Conservation (phyloP, 1,140 invertebrate species). For the Trichonephila clavipes region DNA sequence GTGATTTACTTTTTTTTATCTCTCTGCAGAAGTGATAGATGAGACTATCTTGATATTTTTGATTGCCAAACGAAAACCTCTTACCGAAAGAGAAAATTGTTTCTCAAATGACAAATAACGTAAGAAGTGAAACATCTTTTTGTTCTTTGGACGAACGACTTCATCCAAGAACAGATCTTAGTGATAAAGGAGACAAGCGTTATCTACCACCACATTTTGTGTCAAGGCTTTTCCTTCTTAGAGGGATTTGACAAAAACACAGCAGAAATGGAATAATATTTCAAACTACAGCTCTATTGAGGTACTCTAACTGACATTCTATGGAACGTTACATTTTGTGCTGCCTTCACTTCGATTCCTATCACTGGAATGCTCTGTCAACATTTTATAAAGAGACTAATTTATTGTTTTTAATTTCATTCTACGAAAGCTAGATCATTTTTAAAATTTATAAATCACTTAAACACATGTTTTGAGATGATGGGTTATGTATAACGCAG, state of each 20-base stretch:
- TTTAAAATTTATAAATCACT: no score
- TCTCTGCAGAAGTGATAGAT: neutral
- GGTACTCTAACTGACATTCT: neutral
- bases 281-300: neutral
- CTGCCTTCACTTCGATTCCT: neutral
- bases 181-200: constrained; percentile 10
- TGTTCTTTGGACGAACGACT: constrained; percentile 21
- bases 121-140: constrained; percentile 58
- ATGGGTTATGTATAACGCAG: no score
- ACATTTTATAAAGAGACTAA: neutral
- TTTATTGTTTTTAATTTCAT: neutral
- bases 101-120: constrained; percentile 37
- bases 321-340: neutral
- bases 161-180: constrained; percentile 36
- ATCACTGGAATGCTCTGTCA: neutral
- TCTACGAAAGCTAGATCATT: neutral
- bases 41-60: neutral
- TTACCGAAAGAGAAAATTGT: constrained; percentile 21
- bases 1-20: constrained; percentile 1
- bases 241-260: neutral
- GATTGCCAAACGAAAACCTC: constrained; percentile 5
- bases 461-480: no score
- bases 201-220: constrained; percentile 8
- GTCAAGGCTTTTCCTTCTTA: constrained; percentile 63
- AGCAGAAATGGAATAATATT: constrained; percentile 35